Evolutionary conservation across 2,113 vertebrate species (phyloP), one percentile per base, ranked within the genome.

Genomic region (Pogonocichla stellata): DNA sequence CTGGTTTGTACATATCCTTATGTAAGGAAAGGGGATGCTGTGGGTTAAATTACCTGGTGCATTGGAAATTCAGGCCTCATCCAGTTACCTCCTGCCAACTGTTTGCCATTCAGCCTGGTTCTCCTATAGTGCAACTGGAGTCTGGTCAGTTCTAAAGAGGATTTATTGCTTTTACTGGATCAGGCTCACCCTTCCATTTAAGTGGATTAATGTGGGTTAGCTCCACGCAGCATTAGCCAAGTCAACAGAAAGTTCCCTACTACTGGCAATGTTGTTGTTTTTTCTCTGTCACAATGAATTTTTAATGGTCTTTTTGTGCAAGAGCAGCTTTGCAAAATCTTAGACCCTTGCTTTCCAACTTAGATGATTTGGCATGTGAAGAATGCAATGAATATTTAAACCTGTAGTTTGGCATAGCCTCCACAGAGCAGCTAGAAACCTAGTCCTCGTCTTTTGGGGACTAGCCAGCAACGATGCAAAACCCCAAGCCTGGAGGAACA

Each of bases 131-230:
- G 56, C 87, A 82, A 54, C 79, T 4, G 2, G 40, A 91, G 73
- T 89, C 88, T 91, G 86, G 80, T 94, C 86, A 92, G 86, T 69
- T 89, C 65, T 88, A 90, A 93, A 85, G 90, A 95, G 94, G 96
- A 96, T 96, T 97, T 95, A 92, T 85, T 92, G 88, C 80, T 92
- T 96, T 96, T 94, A 90, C 95, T 95, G 95, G 93, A 95, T 95
- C 90, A 95, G 70, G 77, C 73, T 95, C 66, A 93, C 94, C 88
- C 90, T 87, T 89, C 92, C 88, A 88, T 92, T 92, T 95, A 97
- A 94, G 94, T 94, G 96, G 93, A 94, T 96, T 96, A 96, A 81
- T 84, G 86, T 62, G 86, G 71, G 95, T 93, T 96, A 94, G 91
- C 80, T 94, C 73, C 50, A 65, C 47, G 34, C 47, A 79, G 92